These are phyloP conservation scores for fruit fly (Drosophila melanogaster) DNA, from an alignment of 1,140 invertebrate species.

Conservation along the genomic window DNA sequence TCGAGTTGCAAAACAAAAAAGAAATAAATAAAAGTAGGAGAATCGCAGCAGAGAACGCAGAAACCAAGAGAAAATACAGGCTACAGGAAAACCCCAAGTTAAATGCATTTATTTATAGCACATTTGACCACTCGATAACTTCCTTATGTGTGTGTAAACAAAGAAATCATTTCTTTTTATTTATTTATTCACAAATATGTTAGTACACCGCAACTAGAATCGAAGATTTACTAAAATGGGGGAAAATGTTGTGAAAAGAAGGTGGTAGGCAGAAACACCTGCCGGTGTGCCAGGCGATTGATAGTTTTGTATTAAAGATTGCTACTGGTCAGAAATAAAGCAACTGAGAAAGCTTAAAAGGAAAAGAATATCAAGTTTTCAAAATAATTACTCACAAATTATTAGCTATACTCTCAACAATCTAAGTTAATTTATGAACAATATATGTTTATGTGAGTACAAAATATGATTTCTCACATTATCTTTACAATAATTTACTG, in stretches of 20 bases:
- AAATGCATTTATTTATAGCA: conserved; percentile 76
- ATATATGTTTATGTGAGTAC: too few species aligned
- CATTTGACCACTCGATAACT: conserved; percentile 41
- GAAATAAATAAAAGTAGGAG: conserved; percentile 55
- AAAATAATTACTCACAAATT: too few species aligned
- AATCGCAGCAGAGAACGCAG: conserved; percentile 6
- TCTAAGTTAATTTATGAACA: too few species aligned
- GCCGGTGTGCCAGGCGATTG: background rate
- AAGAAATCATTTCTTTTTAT: conserved; percentile 37
- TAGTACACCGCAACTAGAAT: background rate
- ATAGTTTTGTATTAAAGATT: conserved; percentile 10
- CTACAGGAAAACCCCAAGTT: conserved; percentile 21
- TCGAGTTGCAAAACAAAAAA: conserved; percentile 22
- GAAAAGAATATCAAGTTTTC: too few species aligned
- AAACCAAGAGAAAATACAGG: background rate
- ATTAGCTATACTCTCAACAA: too few species aligned
- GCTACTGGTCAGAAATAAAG: conserved; percentile 9
- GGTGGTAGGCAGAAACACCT: too few species aligned
- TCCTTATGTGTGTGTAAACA: conserved; percentile 43
- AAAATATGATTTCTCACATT: background rate
- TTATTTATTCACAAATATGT: conserved; percentile 12
- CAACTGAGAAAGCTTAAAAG: background rate
- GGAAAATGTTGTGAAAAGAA: background rate
- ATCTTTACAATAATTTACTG: conserved; percentile 7
- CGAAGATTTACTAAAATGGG: background rate